These are phyloP conservation scores for Myiotriccus ornatus DNA, from an alignment of 2,797 vertebrate species.

Conservation along the genomic window DNA sequence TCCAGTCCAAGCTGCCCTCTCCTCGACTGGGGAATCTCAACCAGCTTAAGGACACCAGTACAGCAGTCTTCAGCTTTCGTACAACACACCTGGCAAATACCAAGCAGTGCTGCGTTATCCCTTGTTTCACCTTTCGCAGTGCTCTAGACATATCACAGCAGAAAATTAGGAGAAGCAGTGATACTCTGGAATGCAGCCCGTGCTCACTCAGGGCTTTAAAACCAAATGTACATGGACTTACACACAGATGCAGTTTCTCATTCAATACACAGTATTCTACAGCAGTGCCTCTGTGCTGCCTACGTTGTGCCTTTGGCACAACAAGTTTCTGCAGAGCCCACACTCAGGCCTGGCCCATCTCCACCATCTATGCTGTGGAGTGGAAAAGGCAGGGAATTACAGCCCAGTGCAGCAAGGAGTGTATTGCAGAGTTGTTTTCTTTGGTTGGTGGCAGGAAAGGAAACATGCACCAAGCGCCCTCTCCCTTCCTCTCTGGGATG, in stretches of 20 bases:
- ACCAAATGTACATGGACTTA: not conserved
- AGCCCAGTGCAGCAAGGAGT: accelerated
- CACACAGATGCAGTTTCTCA: not conserved
- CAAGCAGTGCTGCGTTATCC: accelerated
- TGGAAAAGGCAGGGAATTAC: not conserved
- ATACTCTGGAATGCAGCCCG: accelerated
- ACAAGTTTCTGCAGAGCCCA: not conserved
- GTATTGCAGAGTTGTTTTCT: not conserved
- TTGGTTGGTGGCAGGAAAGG: not conserved
- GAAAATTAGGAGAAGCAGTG: not conserved
- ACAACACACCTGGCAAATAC: not conserved
- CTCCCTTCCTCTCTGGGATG: not conserved
- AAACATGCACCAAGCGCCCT: not conserved
- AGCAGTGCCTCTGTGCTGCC: not conserved
- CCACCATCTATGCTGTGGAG: not conserved
- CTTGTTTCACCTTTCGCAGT: not conserved
- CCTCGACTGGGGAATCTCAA: not conserved
- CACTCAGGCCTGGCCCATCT: not conserved
- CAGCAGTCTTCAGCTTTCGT: not conserved
- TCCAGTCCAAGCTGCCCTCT: not conserved
- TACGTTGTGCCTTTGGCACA: not conserved
- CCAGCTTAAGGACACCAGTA: not conserved
- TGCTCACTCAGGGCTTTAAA: not conserved
- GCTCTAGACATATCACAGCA: not conserved
- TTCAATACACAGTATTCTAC: not conserved